phyloP scores from a whole-genome alignment of 1,140 invertebrate genomes.

The Hycleus cichorii region DNA sequence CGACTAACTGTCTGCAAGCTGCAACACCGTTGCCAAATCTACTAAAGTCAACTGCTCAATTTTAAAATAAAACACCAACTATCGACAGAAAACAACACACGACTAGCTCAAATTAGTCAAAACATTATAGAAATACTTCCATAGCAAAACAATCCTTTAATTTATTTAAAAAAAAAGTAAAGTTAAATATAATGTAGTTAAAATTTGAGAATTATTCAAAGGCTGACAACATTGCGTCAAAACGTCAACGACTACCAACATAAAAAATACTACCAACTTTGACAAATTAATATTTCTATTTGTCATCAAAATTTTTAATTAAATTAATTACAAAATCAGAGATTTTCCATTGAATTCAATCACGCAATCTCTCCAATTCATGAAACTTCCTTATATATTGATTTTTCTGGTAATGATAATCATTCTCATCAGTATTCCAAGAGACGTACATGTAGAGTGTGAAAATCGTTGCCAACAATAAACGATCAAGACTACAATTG shows the following conservation, averaged over 20 bases:
- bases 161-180: no score
- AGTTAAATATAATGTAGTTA: no score
- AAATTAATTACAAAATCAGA: background rate
- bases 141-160: no score
- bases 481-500: slow-evolving; percentile 45
- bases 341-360: background rate
- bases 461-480: slow-evolving; percentile 42
- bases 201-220: no score
- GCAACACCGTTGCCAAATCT: background rate
- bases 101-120: no score
- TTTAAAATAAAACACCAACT: no score
- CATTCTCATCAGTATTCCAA: slow-evolving; percentile 46
- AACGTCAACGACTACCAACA: no score
- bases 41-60: no score
- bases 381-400: slow-evolving; percentile 36
- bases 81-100: no score
- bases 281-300: background rate
- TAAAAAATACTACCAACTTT: background rate
- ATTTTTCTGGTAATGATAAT: slow-evolving; percentile 45
- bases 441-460: slow-evolving; percentile 46
- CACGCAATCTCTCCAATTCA: slow-evolving; percentile 21
- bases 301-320: background rate
- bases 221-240: no score
- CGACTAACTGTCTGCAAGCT: background rate
- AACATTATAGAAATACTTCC: no score